Evolutionary conservation across 2,797 vertebrate genomes (phyloP).

Genomic region (Eulemur mongoz): DNA sequence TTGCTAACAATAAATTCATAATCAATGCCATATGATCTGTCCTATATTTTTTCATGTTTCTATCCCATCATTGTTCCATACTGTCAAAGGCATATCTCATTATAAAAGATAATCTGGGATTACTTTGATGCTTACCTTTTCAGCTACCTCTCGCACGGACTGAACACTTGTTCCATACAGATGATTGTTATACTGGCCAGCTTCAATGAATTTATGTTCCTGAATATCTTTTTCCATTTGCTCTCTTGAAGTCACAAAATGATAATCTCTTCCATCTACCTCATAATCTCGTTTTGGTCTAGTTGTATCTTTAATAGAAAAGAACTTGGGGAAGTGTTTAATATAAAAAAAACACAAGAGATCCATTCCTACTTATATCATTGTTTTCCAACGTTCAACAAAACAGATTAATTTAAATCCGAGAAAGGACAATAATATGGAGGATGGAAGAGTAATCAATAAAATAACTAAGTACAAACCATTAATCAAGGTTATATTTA

Average conservation of each 20-base stretch:
- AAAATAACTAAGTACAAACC: slow-evolving; percentile 20
- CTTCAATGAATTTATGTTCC: slow-evolving; percentile 98
- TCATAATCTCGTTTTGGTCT: slow-evolving; percentile 98
- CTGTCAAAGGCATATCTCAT: neutral
- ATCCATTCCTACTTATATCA: slow-evolving; percentile 29
- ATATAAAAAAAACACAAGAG: slow-evolving; percentile 60
- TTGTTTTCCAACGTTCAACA: slow-evolving; percentile 17
- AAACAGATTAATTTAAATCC: slow-evolving; percentile 28
- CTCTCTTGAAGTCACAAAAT: slow-evolving; percentile 96
- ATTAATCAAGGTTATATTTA: slow-evolving; percentile 46
- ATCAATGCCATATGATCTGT: neutral
- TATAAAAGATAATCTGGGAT: neutral
- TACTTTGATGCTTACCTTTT: slow-evolving; percentile 89
- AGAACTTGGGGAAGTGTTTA: slow-evolving; percentile 60
- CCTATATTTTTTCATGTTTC: neutral
- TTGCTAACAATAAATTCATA: neutral
- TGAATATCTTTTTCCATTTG: slow-evolving; percentile 99
- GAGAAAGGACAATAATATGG: slow-evolving; percentile 11
- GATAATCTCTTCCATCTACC: slow-evolving; percentile 96
- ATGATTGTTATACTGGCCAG: slow-evolving; percentile 98
- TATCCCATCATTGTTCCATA: neutral
- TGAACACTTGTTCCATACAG: slow-evolving; percentile 99
- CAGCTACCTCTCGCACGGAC: slow-evolving; percentile 96
- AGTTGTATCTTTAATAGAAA: slow-evolving; percentile 92
- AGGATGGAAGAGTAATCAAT: slow-evolving; percentile 20